Conservation (phyloP, 2,113 vertebrate species). For the Taxidea taxus region DNA sequence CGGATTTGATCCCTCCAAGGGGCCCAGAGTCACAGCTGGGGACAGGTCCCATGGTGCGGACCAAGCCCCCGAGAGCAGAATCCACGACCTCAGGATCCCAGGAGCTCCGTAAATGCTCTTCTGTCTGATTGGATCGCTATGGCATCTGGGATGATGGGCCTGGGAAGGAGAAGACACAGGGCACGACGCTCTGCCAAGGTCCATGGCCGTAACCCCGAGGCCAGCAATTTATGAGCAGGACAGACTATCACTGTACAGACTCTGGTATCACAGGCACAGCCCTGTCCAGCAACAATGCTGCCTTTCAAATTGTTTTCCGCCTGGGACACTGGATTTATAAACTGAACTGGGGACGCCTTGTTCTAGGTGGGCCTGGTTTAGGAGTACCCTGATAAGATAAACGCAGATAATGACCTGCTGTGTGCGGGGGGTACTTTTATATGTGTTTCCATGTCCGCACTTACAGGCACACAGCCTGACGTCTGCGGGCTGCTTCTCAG, state of each 20-base stretch:
- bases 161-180: neutral
- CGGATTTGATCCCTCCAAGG: neutral
- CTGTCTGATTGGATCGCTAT: neutral
- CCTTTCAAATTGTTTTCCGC: constrained; percentile 75
- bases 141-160: neutral
- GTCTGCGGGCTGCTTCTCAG: neutral
- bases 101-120: neutral
- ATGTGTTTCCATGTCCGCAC: neutral
- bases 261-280: constrained; percentile 44
- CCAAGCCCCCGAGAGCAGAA: neutral
- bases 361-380: constrained; percentile 51
- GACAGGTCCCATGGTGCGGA: rapidly evolving
- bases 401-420: constrained; percentile 1
- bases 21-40: rapidly evolving
- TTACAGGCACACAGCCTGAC: neutral
- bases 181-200: neutral
- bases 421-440: neutral
- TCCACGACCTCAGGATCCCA: neutral
- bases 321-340: constrained; percentile 73
- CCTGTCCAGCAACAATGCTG: constrained; percentile 69
- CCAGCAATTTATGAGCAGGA: constrained; percentile 23
- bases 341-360: constrained; percentile 45
- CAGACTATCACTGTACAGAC: neutral
- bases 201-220: neutral
- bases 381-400: constrained; percentile 66